These are phyloP conservation scores for Nemotelus pantherinus DNA, from an alignment of 2,888 invertebrate genomes.

Conservation along the genomic window DNA sequence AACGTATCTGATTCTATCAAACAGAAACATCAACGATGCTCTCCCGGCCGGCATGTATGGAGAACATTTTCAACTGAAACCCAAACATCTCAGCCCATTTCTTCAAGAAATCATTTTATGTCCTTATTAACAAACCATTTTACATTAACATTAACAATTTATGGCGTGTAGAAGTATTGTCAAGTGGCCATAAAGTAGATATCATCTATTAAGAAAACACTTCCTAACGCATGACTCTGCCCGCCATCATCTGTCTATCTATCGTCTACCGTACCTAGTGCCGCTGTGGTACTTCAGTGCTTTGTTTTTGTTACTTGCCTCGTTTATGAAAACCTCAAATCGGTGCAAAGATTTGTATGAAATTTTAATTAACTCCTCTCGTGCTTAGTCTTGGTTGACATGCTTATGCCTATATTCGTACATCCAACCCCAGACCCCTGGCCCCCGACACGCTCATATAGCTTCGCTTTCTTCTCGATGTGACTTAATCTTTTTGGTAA, in stretches of 20 bases:
- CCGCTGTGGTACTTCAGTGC: no score
- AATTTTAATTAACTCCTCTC: conserved; percentile 40
- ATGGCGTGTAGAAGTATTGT: neutral
- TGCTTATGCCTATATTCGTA: neutral
- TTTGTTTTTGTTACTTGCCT: neutral
- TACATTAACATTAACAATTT: conserved; percentile 19
- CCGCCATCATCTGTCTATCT: no score
- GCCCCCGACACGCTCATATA: neutral
- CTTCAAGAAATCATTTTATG: no score
- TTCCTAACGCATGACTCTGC: neutral
- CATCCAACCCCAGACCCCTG: no score
- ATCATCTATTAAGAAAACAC: conserved; percentile 33
- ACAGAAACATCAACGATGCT: no score
- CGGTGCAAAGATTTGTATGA: conserved; percentile 40
- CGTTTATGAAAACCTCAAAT: conserved; percentile 22
- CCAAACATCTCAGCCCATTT: no score
- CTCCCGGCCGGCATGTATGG: no score
- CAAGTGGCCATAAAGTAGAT: conserved; percentile 27
- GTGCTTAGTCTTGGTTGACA: conserved; percentile 15
- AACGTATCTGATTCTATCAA: no score
- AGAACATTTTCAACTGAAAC: no score
- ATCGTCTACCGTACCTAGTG: no score
- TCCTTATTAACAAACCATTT: neutral
- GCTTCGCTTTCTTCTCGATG: conserved; percentile 2
- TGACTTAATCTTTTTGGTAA: conserved; percentile 36